These are phyloP conservation scores for Phrynosoma platyrhinos DNA, from an alignment of 2,113 vertebrate genomes.

Conservation along the genomic window DNA sequence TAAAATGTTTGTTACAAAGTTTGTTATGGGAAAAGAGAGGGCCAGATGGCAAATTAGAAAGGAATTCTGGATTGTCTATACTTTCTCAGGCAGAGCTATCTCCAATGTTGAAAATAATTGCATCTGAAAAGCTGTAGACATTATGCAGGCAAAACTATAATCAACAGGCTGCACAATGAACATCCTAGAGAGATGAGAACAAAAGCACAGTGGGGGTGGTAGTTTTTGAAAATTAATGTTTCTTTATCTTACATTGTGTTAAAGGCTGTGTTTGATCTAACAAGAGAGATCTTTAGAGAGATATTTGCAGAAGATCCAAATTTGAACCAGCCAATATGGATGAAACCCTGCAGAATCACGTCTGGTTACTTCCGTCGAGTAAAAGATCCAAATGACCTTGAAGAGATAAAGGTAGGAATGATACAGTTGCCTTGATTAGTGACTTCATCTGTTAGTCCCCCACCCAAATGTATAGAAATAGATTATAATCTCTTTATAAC, in stretches of 20 bases:
- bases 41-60: background rate
- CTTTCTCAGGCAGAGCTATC: background rate
- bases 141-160: background rate
- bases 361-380: constrained; percentile 87
- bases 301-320: constrained; percentile 93
- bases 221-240: constrained; percentile 14
- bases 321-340: constrained; percentile 89
- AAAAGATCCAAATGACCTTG: constrained; percentile 83
- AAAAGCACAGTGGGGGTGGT: background rate
- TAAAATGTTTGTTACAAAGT: background rate
- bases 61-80: background rate
- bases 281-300: constrained; percentile 93
- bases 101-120: background rate
- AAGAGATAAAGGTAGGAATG: constrained; percentile 87
- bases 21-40: background rate
- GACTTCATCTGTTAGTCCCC: background rate
- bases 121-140: background rate
- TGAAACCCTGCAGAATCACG: constrained; percentile 85
- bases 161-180: background rate
- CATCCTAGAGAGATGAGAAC: background rate
- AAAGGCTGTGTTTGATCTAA: constrained; percentile 94
- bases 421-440: constrained; percentile 17
- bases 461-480: background rate
- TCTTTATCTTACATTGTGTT: constrained; percentile 45
- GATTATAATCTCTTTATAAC: background rate